phyloP scores from a whole-genome alignment of 1,140 invertebrate genomes.

The Contarinia nasturtii region DNA sequence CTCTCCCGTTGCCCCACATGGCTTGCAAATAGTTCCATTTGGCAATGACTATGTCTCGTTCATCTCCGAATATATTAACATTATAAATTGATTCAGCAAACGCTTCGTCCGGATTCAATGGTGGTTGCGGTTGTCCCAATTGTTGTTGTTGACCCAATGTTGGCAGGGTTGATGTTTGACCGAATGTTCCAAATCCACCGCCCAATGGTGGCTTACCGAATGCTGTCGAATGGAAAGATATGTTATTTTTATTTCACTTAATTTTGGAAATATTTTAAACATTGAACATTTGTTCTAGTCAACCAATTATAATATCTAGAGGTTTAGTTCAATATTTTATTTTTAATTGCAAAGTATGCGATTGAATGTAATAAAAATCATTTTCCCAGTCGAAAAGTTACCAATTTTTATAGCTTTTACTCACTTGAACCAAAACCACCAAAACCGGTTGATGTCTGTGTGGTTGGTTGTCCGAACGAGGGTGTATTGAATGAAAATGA shows the following conservation, averaged over 20 bases:
- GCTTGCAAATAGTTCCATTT: conserved; percentile 90
- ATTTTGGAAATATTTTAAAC: conserved; percentile 1
- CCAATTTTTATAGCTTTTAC: too few relatives aligned
- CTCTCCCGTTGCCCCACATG: conserved; percentile 65
- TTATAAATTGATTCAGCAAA: conserved; percentile 61
- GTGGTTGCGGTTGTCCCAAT: conserved; percentile 32
- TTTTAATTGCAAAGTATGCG: too few relatives aligned
- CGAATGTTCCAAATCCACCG: conserved; percentile 28
- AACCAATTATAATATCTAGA: too few relatives aligned
- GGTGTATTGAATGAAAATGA: conserved; percentile 25
- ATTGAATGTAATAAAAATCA: too few relatives aligned
- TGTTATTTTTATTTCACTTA: too few relatives aligned
- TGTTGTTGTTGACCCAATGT: conserved; percentile 30
- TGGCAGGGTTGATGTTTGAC: conserved; percentile 15
- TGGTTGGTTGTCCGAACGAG: conserved; percentile 4
- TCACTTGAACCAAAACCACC: conserved; percentile 12
- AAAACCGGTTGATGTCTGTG: conserved; percentile 11
- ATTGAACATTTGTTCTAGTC: too few relatives aligned
- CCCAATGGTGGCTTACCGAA: conserved; percentile 24
- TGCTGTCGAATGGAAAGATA: conserved; percentile 18
- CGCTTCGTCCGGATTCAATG: conserved; percentile 42
- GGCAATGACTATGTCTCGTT: conserved; percentile 74
- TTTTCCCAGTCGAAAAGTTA: too few relatives aligned
- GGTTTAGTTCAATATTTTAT: too few relatives aligned
- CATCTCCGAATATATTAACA: conserved; percentile 78